Conservation (phyloP, 2,113 vertebrate species). For the Ceyx cyanopectus region DNA sequence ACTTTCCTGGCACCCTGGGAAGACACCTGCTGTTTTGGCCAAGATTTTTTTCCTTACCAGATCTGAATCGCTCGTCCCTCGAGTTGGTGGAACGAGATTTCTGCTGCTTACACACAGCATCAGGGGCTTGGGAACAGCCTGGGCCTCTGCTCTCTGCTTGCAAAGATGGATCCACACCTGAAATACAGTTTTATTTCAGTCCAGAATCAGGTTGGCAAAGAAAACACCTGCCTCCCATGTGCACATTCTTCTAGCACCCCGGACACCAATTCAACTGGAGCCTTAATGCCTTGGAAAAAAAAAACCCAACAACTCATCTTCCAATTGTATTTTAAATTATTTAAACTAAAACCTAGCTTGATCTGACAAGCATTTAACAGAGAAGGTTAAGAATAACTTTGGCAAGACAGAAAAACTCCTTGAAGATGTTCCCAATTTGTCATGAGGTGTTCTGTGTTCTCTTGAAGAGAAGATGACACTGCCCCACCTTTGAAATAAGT, state of each 20-base stretch:
- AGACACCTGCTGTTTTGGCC: not conserved
- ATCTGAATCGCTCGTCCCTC: conserved; percentile 94
- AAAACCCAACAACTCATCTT: not conserved
- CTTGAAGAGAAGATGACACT: not conserved
- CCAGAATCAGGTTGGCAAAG: not conserved
- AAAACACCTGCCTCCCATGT: not conserved
- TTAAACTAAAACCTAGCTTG: not conserved
- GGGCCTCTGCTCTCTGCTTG: conserved; percentile 86
- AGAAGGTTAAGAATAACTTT: not conserved
- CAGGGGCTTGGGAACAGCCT: conserved; percentile 77
- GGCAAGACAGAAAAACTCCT: not conserved
- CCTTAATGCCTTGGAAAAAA: not conserved
- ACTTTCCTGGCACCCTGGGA: not conserved
- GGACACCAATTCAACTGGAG: not conserved
- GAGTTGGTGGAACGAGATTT: conserved; percentile 86
- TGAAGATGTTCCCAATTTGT: not conserved
- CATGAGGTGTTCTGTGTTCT: not conserved
- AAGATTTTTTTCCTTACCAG: conserved; percentile 78
- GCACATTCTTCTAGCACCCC: not conserved
- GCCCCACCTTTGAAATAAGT: not conserved
- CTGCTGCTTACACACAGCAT: conserved; percentile 80
- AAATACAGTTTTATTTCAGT: conserved; percentile 48
- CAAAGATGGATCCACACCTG: conserved; percentile 91
- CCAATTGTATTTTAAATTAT: not conserved
- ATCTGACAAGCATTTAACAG: not conserved